Evolutionary conservation across 2,113 vertebrate genomes (phyloP).

Genomic region (Ceuthmochares aereus): DNA sequence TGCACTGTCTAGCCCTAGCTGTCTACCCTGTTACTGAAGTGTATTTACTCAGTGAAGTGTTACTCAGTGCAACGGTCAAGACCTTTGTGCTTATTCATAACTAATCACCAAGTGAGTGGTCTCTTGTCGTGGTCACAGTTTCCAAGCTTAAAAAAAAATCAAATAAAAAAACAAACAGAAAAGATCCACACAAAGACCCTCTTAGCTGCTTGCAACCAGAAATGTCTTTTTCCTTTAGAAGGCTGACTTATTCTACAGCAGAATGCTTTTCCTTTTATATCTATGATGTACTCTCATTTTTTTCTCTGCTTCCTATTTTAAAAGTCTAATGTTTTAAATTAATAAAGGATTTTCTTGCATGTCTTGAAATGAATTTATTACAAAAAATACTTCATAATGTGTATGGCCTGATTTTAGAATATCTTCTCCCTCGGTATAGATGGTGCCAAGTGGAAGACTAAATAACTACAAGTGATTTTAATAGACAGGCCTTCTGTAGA

Average conservation of each 20-base stretch:
- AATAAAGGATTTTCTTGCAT: neutral
- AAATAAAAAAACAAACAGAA: neutral
- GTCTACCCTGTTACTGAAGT: neutral
- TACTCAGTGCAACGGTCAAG: neutral
- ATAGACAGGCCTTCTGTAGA: neutral
- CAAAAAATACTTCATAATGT: neutral
- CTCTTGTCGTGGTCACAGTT: neutral
- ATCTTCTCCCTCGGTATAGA: fast-evolving
- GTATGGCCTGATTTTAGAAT: neutral
- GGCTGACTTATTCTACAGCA: neutral
- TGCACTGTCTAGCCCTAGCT: neutral
- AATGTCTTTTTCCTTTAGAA: neutral
- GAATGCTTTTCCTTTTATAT: neutral
- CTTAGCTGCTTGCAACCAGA: neutral
- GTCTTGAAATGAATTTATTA: neutral
- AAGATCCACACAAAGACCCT: neutral
- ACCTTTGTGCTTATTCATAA: neutral
- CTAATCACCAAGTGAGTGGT: neutral
- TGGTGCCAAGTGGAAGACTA: neutral
- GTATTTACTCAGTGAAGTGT: too few species aligned
- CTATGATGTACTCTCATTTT: neutral
- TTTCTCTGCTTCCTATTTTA: neutral
- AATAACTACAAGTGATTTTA: neutral
- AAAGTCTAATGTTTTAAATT: neutral
- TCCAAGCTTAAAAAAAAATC: neutral